phyloP scores from a whole-genome alignment of 2,113 vertebrate genomes.

The Mustela lutreola region DNA sequence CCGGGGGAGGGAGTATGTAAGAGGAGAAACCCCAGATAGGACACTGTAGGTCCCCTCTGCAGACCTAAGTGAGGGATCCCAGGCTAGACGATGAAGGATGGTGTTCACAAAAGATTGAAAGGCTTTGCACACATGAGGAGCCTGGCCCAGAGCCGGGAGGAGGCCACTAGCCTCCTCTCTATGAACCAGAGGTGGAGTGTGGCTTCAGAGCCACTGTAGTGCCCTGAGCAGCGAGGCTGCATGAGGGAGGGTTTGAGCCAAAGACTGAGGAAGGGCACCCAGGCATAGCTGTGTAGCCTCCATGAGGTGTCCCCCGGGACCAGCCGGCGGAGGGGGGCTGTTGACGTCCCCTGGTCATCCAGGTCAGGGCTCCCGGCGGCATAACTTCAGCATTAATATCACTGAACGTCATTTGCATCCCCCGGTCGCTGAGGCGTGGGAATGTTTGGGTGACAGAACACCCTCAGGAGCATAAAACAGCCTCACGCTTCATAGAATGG shows the following conservation, averaged over 20 bases:
- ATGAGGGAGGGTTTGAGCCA: neutral
- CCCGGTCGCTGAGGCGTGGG: neutral
- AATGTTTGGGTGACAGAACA: neutral
- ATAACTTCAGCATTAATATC: neutral
- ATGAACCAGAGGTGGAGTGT: neutral
- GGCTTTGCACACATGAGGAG: neutral
- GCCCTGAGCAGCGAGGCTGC: neutral
- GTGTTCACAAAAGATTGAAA: neutral
- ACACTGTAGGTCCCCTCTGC: neutral
- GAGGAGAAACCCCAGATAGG: neutral
- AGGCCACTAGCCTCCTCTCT: neutral
- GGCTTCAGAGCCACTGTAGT: neutral
- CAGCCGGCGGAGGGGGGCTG: accelerated
- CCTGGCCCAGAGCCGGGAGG: neutral
- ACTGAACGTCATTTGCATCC: neutral
- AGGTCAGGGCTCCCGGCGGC: neutral
- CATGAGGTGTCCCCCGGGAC: no score
- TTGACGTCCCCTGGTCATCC: neutral
- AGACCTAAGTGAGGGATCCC: neutral
- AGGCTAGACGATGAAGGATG: neutral
- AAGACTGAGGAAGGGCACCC: neutral
- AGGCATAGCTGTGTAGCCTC: accelerated
- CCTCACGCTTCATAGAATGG: neutral
- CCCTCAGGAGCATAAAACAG: neutral
- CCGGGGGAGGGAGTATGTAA: neutral